A percentile compares a stretch with the other conserved stretches of the same genome.
Conservation (phyloP, 2,113 vertebrate species). For the Microtus montanus region DNA sequence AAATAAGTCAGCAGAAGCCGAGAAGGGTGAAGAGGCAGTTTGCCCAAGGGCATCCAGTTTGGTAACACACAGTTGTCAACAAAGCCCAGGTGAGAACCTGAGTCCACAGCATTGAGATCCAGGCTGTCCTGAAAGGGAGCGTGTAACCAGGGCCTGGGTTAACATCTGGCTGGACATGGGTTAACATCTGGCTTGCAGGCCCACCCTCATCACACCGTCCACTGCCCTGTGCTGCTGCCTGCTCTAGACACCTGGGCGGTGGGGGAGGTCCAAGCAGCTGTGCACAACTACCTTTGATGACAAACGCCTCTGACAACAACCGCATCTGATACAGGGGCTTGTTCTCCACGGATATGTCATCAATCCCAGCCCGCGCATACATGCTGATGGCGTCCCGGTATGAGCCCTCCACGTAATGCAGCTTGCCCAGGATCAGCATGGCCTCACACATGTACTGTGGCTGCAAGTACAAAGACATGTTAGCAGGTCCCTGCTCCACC, state of each 20-base stretch:
- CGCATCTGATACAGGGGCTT: slow-evolving; percentile 94
- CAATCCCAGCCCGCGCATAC: slow-evolving; percentile 94
- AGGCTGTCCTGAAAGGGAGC: not conserved
- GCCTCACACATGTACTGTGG: slow-evolving; percentile 93
- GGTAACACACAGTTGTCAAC: no score
- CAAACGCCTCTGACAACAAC: slow-evolving; percentile 94
- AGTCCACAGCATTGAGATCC: not conserved
- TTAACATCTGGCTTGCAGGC: not conserved
- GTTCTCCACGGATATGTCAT: slow-evolving; percentile 90
- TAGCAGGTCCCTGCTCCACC: not conserved
- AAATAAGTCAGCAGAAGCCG: not conserved
- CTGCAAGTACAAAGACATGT: slow-evolving; percentile 80
- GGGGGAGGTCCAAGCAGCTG: fast-evolving
- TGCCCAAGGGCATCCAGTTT: not conserved
- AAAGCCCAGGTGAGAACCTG: not conserved
- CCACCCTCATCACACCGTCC: not conserved
- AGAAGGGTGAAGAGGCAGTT: not conserved
- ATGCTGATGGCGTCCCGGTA: slow-evolving; percentile 96
- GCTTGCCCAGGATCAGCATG: slow-evolving; percentile 95
- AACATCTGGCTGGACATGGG: not conserved
- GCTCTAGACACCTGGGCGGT: not conserved
- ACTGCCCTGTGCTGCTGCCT: not conserved
- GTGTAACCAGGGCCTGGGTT: not conserved
- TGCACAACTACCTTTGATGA: slow-evolving; percentile 94
- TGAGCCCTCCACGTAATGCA: slow-evolving; percentile 94